Percentiles rank a stretch among this genome's conserved stretches.
Conservation (phyloP, 2,888 invertebrate genomes). For the Cheiracanthium punctorium region DNA sequence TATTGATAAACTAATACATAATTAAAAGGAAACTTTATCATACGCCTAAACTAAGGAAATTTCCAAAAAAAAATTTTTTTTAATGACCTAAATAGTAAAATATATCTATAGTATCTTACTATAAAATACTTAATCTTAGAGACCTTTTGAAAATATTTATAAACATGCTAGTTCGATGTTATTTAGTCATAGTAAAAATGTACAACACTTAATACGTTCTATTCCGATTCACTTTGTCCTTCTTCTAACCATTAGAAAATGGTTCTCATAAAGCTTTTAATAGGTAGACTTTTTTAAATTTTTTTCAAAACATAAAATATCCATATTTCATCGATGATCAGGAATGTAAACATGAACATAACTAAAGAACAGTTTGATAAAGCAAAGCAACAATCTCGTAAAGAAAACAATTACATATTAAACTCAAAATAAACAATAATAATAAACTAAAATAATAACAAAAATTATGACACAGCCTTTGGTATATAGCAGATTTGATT, state of each 20-base stretch:
- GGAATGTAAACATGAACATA: constrained; percentile 57
- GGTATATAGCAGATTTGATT: constrained; percentile 19
- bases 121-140: no score
- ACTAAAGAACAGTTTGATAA: constrained; percentile 28
- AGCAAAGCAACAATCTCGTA: constrained; percentile 34
- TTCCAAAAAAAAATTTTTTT: no score
- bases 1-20: no score
- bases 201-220: not conserved
- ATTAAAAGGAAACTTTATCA: no score
- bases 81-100: no score
- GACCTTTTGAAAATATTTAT: not conserved
- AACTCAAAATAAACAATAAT: constrained; percentile 41
- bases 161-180: not conserved
- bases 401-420: constrained; percentile 42
- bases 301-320: no score
- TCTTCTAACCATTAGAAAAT: no score
- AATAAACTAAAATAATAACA: constrained; percentile 46
- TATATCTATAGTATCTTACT: no score
- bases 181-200: not conserved
- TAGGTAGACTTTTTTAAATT: not conserved
- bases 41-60: no score
- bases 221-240: not conserved
- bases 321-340: not conserved
- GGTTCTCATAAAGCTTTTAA: no score
- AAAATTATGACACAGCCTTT: constrained; percentile 47